Percentiles rank a stretch among this genome's conserved stretches.
These are phyloP conservation scores for Leptinotarsa tumamoca DNA, from an alignment of 2,888 invertebrate genomes.

Conservation along the genomic window DNA sequence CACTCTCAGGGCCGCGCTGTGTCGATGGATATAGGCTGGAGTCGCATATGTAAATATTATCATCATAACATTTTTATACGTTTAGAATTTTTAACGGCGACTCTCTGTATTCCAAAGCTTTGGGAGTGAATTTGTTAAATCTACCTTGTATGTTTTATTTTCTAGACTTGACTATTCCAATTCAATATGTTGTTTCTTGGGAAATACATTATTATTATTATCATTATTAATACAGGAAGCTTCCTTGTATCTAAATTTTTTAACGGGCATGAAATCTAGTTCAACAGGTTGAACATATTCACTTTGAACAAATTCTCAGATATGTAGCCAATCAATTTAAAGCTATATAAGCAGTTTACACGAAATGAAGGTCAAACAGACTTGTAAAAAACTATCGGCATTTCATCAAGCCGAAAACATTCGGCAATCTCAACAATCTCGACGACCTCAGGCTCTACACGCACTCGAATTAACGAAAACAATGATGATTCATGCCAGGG, in stretches of 20 bases:
- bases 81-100: too few species aligned
- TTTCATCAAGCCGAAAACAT: slow-evolving; percentile 26
- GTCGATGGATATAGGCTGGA: too few species aligned
- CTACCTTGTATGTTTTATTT: too few species aligned
- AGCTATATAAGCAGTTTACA: not conserved
- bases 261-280: not conserved
- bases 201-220: too few species aligned
- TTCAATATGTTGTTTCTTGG: too few species aligned
- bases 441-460: slow-evolving; percentile 12
- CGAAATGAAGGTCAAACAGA: slow-evolving; percentile 21
- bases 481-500: slow-evolving; percentile 33
- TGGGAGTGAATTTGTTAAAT: too few species aligned
- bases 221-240: not conserved
- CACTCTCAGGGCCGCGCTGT: too few species aligned
- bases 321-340: not conserved
- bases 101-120: too few species aligned
- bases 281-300: too few species aligned
- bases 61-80: too few species aligned
- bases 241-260: not conserved
- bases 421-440: slow-evolving; percentile 24
- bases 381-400: slow-evolving; percentile 5
- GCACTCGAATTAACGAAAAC: slow-evolving; percentile 32
- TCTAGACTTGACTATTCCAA: too few species aligned
- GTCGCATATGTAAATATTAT: too few species aligned
- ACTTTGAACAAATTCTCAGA: not conserved